Percentiles rank a stretch among this genome's conserved stretches.
Conservation (phyloP, 2,888 invertebrate species). For the Diadegma fenestrale region DNA sequence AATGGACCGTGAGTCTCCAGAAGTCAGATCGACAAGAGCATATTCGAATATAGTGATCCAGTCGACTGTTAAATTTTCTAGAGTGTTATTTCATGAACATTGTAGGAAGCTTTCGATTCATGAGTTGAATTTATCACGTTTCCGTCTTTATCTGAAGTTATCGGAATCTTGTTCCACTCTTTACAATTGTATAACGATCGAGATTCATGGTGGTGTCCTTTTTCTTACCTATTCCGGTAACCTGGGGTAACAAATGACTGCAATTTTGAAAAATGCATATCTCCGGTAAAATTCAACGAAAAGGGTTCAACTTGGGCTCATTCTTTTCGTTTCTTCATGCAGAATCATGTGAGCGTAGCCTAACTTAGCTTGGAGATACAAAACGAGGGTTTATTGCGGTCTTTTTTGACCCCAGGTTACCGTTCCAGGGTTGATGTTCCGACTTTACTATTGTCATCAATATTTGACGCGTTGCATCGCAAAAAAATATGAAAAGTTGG, state of each 20-base stretch:
- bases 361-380: too few relatives aligned
- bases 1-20: conserved; percentile 13
- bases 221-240: too few relatives aligned
- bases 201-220: background rate
- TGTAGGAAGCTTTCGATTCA: background rate
- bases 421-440: too few relatives aligned
- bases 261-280: too few relatives aligned
- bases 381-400: too few relatives aligned
- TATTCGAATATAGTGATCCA: conserved; percentile 24
- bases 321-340: too few relatives aligned
- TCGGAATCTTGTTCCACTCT: background rate
- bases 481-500: background rate
- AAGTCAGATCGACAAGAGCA: background rate
- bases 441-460: conserved; percentile 9
- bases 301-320: too few relatives aligned
- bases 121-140: background rate
- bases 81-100: conserved; percentile 18
- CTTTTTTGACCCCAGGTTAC: too few relatives aligned
- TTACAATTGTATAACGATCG: background rate
- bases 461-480: background rate
- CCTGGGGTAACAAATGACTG: too few relatives aligned
- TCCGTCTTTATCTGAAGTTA: background rate
- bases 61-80: conserved; percentile 1
- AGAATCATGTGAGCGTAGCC: too few relatives aligned
- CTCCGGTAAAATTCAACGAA: too few relatives aligned